Percentiles rank a stretch among this genome's conserved stretches.
These are phyloP conservation scores for Peucedramus taeniatus DNA, from an alignment of 2,113 vertebrate species.

Conservation along the genomic window DNA sequence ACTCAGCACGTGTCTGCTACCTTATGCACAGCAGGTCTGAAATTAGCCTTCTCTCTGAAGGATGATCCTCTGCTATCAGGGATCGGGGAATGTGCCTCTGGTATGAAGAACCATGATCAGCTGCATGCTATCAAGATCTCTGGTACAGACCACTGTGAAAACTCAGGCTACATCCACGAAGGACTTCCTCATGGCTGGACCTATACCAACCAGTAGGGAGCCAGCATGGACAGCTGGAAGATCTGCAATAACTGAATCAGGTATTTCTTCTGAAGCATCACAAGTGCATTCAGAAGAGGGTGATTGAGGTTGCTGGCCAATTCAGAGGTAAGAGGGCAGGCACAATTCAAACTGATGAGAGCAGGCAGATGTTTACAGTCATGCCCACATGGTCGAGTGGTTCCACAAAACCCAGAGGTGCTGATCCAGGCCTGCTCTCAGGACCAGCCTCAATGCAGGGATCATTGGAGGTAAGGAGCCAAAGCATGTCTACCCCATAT, in stretches of 20 bases:
- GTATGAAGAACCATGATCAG: not conserved
- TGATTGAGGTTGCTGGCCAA: not conserved
- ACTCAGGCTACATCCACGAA: not conserved
- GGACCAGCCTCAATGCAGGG: rapidly evolving
- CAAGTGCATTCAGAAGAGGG: not conserved
- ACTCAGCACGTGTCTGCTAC: not conserved
- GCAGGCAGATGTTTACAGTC: not conserved
- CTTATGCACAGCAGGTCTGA: not conserved
- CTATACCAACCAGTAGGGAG: not conserved
- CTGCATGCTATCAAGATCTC: not conserved
- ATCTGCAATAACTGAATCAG: not conserved
- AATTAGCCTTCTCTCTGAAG: not conserved
- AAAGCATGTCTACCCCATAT: not conserved
- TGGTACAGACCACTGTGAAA: not conserved
- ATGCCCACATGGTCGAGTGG: rapidly evolving
- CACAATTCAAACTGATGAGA: not conserved
- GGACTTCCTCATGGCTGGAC: not conserved
- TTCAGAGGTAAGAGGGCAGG: not conserved
- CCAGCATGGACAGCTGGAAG: not conserved
- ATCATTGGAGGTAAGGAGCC: not conserved
- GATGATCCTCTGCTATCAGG: not conserved
- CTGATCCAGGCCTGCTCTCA: not conserved
- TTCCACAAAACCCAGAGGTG: not conserved
- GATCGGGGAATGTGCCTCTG: not conserved
- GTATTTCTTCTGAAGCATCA: not conserved